Evolutionary conservation across 2,113 vertebrate species (phyloP), one percentile per base, ranked within the genome.

Genomic region (Loxodonta africana): DNA sequence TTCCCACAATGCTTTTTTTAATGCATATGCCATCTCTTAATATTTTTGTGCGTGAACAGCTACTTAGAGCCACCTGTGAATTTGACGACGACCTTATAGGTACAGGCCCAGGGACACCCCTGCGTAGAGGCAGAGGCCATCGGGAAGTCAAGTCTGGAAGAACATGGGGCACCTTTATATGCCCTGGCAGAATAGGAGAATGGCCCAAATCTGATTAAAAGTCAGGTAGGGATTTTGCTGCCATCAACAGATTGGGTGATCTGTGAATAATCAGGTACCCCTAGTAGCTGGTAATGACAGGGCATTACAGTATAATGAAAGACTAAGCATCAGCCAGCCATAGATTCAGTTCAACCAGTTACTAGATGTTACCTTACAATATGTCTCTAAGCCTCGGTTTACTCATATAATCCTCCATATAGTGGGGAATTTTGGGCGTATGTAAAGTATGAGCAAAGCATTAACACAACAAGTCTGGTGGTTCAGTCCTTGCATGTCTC

Each of bases 231-330:
- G 41, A 71, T 65, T 95, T 88, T 84, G 21, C 8, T 84, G 6
- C 65, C 4, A 83, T 7, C 46, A 62, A 9, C 28, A 12, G 17
- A 83, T n/a, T 65, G 82, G 1, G 10, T 73, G 15, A 93, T 88
- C n/a, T 84, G 46, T 88, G 67, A 62, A 80, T 37, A 74, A 87
- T 33, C 8, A 87, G 46, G 3, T 5, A 67, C 21, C 18, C 8
- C 80, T 37, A 91, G 17, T 74, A 69, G 60, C 71, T 91, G 78
- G 6, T 57, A 96, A 30, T 91, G 63, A 88, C 71, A 93, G 93
- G 44, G 37, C 86, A 81, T 21, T 62, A 65, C 5, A 84, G 21
- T n/a, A 71, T 78, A 83, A 96, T 63, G 82, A 76, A 80, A 91
- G 33, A 88, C 4, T 90, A 53, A 84, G 28, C 51, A 21, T 67